Base-by-base conservation (phyloP, 2,113 vertebrate genomes). In the Pomatorhinus ruficollis region DNA sequence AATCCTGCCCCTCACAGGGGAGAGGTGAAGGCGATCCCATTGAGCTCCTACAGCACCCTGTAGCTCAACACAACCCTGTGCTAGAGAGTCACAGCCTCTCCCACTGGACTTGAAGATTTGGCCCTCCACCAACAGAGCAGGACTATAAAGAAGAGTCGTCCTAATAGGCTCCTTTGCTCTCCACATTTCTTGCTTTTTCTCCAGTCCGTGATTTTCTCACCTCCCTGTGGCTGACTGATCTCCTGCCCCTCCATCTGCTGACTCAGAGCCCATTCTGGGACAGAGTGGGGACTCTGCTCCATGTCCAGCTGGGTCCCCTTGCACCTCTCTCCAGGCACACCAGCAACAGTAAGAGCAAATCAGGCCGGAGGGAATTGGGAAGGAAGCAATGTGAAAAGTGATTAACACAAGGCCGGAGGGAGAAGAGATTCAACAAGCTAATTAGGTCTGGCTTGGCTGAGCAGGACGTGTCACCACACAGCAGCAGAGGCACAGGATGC, bases 351-450 rank as follows among this genome's bases (percentile, higher is more conserved):
- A 92, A 63, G 56, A 90, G 33, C 25, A 40, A 89, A 85, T 64
- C 80, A 63, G 61, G n/a, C 91, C 83, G 47, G 64, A 83, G 91
- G 80, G 89, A 96, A 70, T 20, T 90, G 69, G 42, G 76, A 95
- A 79, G 76, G 64, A 92, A 90, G 90, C 68, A 81, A 44, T 53
- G 77, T 93, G 83, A 95, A 87, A 90, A 95, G 95, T 95, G 93
- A 97, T 97, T 97, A 97, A 97, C 80, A 2, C 1, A 11, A 96
- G 94, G 94, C 96, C 60, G 0, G 94, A 96, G 94, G 94, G 72
- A 81, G 70, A 92, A 92, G 10, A 93, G 59, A 89, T 93, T 96
- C 95, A 95, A 93, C 94, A 92, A 93, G 94, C 76, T 96, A 97
- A 97, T 97, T 96, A 95, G 2, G 14, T 92, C 91, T 95, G 94